phyloP scores from a whole-genome alignment of 2,888 invertebrate genomes.

The Trilocha varians region DNA sequence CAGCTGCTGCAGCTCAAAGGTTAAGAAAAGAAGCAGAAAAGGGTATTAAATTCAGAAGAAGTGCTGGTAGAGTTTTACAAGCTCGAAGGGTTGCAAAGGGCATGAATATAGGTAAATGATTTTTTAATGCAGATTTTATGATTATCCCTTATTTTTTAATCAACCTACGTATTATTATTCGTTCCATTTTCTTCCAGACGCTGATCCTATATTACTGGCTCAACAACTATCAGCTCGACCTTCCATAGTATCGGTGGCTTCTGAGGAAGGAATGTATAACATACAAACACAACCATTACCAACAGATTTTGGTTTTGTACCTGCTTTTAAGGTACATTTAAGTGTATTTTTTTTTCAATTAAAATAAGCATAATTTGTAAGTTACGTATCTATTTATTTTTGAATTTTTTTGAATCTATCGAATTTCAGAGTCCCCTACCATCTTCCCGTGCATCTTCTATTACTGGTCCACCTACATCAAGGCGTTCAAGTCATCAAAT shows the following conservation, averaged over 20 bases:
- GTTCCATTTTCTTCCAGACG: conserved; percentile 40
- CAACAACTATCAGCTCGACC: conserved; percentile 64
- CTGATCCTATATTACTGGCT: conserved; percentile 62
- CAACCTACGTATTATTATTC: no score
- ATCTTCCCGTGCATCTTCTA: conserved; percentile 55
- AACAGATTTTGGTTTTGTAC: conserved; percentile 62
- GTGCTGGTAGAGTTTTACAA: conserved; percentile 60
- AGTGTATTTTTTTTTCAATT: neutral
- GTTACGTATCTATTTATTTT: no score
- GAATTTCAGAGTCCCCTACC: conserved; percentile 44
- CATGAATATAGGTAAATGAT: conserved; percentile 66
- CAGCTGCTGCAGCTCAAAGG: conserved; percentile 59
- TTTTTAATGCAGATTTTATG: no score
- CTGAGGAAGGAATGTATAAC: conserved; percentile 57
- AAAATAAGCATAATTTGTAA: no score
- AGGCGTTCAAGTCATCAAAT: conserved; percentile 62
- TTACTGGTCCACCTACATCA: conserved; percentile 57
- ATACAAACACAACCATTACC: conserved; percentile 59
- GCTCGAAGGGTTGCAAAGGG: conserved; percentile 59
- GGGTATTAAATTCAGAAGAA: conserved; percentile 57
- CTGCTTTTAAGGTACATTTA: conserved; percentile 42
- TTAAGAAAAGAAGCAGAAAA: conserved; percentile 60
- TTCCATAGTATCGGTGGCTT: conserved; percentile 63
- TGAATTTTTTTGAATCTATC: neutral
- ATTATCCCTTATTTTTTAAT: no score